A percentile compares a stretch with the other conserved stretches of the same genome.
These are phyloP conservation scores for Busseola fusca DNA, from an alignment of 2,888 invertebrate genomes.

Conservation along the genomic window DNA sequence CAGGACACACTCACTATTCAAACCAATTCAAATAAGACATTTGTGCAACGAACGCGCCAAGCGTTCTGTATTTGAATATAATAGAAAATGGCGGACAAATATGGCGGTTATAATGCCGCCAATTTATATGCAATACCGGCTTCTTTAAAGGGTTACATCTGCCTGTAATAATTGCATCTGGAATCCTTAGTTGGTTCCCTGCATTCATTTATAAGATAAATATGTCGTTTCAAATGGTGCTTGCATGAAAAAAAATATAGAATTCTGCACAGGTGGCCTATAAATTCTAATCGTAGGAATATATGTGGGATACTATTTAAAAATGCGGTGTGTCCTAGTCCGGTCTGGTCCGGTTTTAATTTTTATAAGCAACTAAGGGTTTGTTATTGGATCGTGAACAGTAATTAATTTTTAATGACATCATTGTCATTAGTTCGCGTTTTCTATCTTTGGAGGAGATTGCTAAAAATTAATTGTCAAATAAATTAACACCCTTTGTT, in stretches of 20 bases:
- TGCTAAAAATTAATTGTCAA: background rate
- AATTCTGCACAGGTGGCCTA: slow-evolving; percentile 45
- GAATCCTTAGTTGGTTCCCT: slow-evolving; percentile 42
- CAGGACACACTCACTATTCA: slow-evolving; percentile 13
- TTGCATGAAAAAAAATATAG: slow-evolving; percentile 34
- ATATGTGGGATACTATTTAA: background rate
- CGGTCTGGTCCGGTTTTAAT: background rate
- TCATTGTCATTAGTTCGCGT: background rate
- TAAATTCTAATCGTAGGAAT: slow-evolving; percentile 48
- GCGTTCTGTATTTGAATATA: slow-evolving; percentile 82
- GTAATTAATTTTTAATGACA: no score
- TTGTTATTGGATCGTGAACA: background rate
- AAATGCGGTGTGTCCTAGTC: background rate
- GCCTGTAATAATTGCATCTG: slow-evolving; percentile 68
- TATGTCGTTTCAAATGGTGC: slow-evolving; percentile 20
- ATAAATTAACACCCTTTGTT: background rate
- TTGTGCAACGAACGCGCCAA: slow-evolving; percentile 39
- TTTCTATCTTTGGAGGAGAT: background rate
- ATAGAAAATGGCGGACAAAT: slow-evolving; percentile 77
- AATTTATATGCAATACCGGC: slow-evolving; percentile 78
- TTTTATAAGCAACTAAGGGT: background rate
- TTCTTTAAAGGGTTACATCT: slow-evolving; percentile 68
- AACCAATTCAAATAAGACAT: slow-evolving; percentile 56
- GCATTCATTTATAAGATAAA: slow-evolving; percentile 61
- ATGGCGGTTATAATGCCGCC: slow-evolving; percentile 69